Evolutionary conservation across 2,888 invertebrate species (phyloP).

Genomic region (Atethmia centrago): DNA sequence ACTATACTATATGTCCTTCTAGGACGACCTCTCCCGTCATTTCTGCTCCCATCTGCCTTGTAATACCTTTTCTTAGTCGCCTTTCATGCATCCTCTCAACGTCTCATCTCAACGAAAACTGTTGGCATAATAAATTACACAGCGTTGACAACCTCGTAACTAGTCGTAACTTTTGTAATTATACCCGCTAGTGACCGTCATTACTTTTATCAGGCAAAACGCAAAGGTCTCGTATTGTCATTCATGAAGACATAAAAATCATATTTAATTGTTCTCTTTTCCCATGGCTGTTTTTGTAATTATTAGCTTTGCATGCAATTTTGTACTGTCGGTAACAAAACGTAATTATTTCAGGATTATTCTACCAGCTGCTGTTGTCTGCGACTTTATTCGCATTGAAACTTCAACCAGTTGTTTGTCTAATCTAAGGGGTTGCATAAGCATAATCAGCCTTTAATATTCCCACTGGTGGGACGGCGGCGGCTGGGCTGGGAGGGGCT

Average conservation of each 20-base stretch:
- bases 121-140: conserved; percentile 28
- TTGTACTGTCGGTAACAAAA: conserved; percentile 42
- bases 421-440: not conserved
- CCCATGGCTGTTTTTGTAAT: conserved; percentile 64
- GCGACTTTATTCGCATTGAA: not conserved
- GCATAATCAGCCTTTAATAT: not conserved
- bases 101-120: conserved; percentile 16
- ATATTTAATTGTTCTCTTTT: conserved; percentile 67
- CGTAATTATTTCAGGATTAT: not conserved
- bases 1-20: too few species aligned
- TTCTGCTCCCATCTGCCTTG: not conserved
- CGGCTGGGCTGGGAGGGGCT: too few species aligned
- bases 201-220: conserved; percentile 60
- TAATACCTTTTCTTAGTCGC: too few species aligned
- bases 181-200: conserved; percentile 29
- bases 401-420: too few species aligned
- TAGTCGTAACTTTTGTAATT: conserved; percentile 49
- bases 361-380: not conserved
- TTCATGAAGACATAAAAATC: conserved; percentile 52
- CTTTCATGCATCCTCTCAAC: not conserved
- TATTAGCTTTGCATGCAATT: conserved; percentile 65
- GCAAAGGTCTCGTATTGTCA: conserved; percentile 60
- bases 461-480: not conserved
- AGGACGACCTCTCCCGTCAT: too few species aligned
- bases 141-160: conserved; percentile 49